Evolutionary conservation across 1,140 invertebrate species (phyloP).

Genomic region (Reticulitermes speratus): DNA sequence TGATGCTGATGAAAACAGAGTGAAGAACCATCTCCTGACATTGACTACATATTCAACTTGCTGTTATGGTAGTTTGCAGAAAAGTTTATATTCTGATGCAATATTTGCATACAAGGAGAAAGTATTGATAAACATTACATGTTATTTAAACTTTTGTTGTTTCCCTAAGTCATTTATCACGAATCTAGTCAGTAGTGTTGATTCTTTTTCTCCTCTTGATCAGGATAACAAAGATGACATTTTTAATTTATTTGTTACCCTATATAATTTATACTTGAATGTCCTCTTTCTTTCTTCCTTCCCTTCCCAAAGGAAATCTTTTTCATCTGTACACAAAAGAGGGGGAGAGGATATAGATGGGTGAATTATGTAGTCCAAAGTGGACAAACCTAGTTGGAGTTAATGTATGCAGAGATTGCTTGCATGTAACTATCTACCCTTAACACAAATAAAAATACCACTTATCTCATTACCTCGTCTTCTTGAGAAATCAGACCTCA

Average conservation of each 20-base stretch:
- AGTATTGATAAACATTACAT: conserved; percentile 27
- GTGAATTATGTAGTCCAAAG: conserved; percentile 33
- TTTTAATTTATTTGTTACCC: conserved; percentile 14
- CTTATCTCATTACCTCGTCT: neutral
- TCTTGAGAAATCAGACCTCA: neutral
- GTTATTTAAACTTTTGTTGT: conserved; percentile 32
- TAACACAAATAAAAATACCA: neutral
- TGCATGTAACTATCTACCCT: conserved; percentile 18
- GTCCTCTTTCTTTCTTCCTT: neutral
- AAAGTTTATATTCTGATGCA: conserved; percentile 27
- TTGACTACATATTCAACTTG: conserved; percentile 21
- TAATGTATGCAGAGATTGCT: conserved; percentile 22
- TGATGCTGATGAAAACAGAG: conserved; percentile 12
- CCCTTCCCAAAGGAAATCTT: neutral
- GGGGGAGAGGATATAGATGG: conserved; percentile 23
- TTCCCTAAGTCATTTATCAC: conserved; percentile 29
- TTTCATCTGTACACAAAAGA: conserved; percentile 24
- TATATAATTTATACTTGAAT: conserved; percentile 25
- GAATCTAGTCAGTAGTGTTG: conserved; percentile 35
- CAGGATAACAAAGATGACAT: neutral
- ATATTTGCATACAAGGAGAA: conserved; percentile 20
- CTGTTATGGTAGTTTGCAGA: conserved; percentile 27
- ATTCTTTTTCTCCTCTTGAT: conserved; percentile 22
- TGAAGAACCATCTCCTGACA: neutral
- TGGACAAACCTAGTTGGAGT: conserved; percentile 29